Base-by-base conservation (phyloP, 2,797 vertebrate species). In the Ataeniobius toweri region DNA sequence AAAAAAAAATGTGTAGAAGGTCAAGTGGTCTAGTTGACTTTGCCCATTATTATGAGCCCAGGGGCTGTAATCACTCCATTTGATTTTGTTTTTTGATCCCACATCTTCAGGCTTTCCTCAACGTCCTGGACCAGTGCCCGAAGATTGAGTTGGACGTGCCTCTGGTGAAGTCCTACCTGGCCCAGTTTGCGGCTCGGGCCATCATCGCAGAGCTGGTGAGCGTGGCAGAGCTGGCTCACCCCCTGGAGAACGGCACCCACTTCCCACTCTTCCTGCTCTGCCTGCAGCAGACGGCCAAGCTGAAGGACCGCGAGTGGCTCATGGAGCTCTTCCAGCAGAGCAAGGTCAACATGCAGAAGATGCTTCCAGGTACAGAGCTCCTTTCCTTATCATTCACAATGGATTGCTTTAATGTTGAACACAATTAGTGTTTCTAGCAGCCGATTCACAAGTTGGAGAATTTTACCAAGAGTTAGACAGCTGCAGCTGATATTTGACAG, bases 341-440 rank as follows among this genome's bases (percentile, higher is more conserved):
- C 96, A 98, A 97, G 94, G 97, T 99, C 94, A 98, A 97, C 88
- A 99, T 99, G 98, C 98, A 98, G 95, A 99, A 99, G 94, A 99
- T 99, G 98, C 95, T 99, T 75, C 98, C 98, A 93, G 98, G 87
- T 89, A 70, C 0, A 53, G 44, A 69, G 39, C 7, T 2, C 28
- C 67, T 6, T 18, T 6, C 10, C 3, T 2, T 10, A 0, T 3
- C 24, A 10, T 28, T 26, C n/a, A 13, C 44, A 7, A 10, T 46
- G 9, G 44, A 46, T 36, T 36, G 36, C 44, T 46, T 46, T 46
- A 46, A 46, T 10, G 44, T 46, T 46, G 44, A 7, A 46, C 44
- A 46, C 1, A 10, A 46, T 46, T 46, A 46, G 5, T 46, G 44
- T 46, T 46, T 46, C 44, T 7, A 10, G 7, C 44, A 46, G 5